Evolutionary conservation across 2,113 vertebrate species (phyloP), one percentile per base, ranked within the genome.

Genomic region (Grammomys dolichurus): DNA sequence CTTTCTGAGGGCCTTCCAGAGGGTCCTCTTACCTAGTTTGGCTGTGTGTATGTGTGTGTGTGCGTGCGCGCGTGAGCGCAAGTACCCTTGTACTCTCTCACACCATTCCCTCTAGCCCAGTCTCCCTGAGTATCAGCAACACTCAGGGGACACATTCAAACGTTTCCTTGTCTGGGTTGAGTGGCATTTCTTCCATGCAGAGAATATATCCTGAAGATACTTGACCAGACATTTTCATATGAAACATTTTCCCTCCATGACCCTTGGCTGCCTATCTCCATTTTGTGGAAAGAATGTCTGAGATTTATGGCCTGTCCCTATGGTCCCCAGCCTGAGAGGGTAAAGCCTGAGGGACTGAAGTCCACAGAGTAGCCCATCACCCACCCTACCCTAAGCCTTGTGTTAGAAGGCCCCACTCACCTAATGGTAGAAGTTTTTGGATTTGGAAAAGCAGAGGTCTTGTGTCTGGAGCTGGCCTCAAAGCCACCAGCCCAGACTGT

Each of bases 211-310:
- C 98, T 97, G 98, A 97, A 98, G 98, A 98, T 98, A 96, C 98
- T 98, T 98, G 97, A 98, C 98, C 98, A 98, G 97, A 98, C 98
- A 98, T 98, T 98, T 98, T 98, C 97, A 97, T 95, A 98, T 97
- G 95, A 99, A 98, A 99, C 97, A 97, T 98, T 98, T 98, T 98
- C 90, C 95, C 93, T 97, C 97, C 89, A 0, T 96, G 82, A 92
- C 94, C 97, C 65, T 56, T 54, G 91, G 97, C 97, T 86, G 96
- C 95, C 98, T 98, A 98, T 97, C 98, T 97, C 75, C 48, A 91
- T 94, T 96, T 87, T 93, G 54, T 97, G 97, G 95, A 97, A 98
- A 98, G 97, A 91, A 96, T 97, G 95, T 97, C 33, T 94, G 97
- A 95, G 93, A 0, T 40, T 94, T 77, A 28, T 0, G 86, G 93